phyloP scores from a whole-genome alignment of 1,140 invertebrate genomes.

The Campoletis sonorensis region DNA sequence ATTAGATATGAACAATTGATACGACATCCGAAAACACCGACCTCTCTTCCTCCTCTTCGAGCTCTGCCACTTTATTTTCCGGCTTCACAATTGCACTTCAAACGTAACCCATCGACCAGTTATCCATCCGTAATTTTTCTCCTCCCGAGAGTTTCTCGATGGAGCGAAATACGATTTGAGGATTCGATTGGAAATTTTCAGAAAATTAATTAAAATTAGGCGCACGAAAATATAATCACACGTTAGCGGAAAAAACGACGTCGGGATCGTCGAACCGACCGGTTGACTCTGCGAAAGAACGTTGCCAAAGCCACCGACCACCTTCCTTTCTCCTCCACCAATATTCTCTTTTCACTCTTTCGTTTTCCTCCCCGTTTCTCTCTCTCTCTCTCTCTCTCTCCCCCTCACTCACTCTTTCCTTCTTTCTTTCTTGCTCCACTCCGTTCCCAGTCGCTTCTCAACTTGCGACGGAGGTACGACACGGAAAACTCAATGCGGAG shows the following conservation, averaged over 20 bases:
- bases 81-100: slow-evolving; percentile 27
- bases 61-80: slow-evolving; percentile 19
- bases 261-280: slow-evolving; percentile 64
- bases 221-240: neutral
- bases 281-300: slow-evolving; percentile 58
- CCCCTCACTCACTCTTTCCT: neutral
- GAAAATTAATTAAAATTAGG: too few species aligned
- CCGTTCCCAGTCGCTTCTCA: neutral
- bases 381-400: neutral
- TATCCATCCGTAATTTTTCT: slow-evolving; percentile 29
- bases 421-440: neutral
- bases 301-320: slow-evolving; percentile 50
- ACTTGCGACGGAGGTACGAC: slow-evolving; percentile 15
- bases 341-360: slow-evolving; percentile 31
- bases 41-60: neutral
- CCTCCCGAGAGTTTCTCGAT: slow-evolving; percentile 41
- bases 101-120: slow-evolving; percentile 4
- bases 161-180: neutral
- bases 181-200: neutral
- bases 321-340: slow-evolving; percentile 48
- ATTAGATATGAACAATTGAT: neutral
- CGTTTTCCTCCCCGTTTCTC: neutral
- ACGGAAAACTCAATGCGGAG: slow-evolving; percentile 4
- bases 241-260: slow-evolving; percentile 56
- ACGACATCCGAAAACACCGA: slow-evolving; percentile 3